These are phyloP conservation scores for Sula dactylatra DNA, from an alignment of 2,113 vertebrate species.

Conservation along the genomic window DNA sequence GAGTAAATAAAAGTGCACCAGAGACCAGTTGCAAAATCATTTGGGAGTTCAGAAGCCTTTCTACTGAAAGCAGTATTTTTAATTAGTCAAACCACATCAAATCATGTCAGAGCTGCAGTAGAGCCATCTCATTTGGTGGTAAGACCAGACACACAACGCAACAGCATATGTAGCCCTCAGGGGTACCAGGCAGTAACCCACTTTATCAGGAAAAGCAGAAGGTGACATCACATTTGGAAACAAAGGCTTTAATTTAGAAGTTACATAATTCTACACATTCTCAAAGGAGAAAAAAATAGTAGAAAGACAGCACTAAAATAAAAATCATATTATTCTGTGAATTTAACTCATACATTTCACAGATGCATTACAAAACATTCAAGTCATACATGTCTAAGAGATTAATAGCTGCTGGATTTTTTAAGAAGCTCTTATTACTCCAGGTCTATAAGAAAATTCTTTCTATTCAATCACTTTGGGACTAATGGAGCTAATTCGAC, in stretches of 20 bases:
- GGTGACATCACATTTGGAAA: not conserved
- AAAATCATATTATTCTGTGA: not conserved
- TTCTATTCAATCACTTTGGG: not conserved
- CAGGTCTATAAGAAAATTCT: not conserved
- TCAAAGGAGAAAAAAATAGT: not conserved
- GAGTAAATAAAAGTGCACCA: not conserved
- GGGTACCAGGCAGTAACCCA: not conserved
- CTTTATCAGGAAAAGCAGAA: not conserved
- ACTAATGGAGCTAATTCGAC: constrained; percentile 17
- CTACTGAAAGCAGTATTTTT: not conserved
- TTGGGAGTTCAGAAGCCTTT: not conserved
- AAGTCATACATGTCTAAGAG: not conserved
- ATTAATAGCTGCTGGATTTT: not conserved
- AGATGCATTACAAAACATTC: not conserved
- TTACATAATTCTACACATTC: not conserved
- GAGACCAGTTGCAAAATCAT: not conserved
- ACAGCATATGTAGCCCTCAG: not conserved
- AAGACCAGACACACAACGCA: not conserved
- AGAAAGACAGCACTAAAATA: not conserved
- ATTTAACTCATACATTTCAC: not conserved
- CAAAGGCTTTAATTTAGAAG: not conserved
- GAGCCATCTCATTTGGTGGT: not conserved
- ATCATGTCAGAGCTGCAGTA: not conserved
- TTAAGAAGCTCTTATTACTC: not conserved
- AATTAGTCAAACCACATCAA: not conserved